phyloP scores from a whole-genome alignment of 2,888 invertebrate species.

The Neoaliturus tenellus region DNA sequence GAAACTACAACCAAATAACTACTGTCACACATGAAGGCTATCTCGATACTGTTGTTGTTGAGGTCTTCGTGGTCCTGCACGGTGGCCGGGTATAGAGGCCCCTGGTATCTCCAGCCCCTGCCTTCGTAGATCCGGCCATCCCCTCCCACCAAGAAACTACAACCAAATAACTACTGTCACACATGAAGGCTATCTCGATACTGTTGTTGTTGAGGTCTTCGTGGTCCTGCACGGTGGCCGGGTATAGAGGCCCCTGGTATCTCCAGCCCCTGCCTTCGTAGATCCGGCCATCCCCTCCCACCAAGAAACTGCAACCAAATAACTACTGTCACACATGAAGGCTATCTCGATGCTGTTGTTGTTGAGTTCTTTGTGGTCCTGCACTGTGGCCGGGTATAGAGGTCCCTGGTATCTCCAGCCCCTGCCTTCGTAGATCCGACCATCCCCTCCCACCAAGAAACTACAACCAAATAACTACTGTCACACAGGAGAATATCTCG shows the following conservation, averaged over 20 bases:
- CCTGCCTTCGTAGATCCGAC: neutral
- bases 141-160: conserved; percentile 1
- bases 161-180: too few relatives aligned
- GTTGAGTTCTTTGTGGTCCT: neutral
- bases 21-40: too few relatives aligned
- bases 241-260: neutral
- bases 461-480: too few relatives aligned
- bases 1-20: too few relatives aligned
- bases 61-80: neutral
- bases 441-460: conserved; percentile 1
- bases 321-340: too few relatives aligned
- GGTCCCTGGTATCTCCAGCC: neutral
- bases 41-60: too few relatives aligned
- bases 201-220: neutral
- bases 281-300: neutral
- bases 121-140: neutral
- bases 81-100: neutral
- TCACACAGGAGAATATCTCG: too few relatives aligned
- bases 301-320: neutral
- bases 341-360: too few relatives aligned
- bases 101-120: neutral
- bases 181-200: too few relatives aligned
- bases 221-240: neutral
- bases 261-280: neutral
- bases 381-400: neutral